Evolutionary conservation across 2,888 invertebrate genomes (phyloP).

Genomic region (Resseliella maxima): DNA sequence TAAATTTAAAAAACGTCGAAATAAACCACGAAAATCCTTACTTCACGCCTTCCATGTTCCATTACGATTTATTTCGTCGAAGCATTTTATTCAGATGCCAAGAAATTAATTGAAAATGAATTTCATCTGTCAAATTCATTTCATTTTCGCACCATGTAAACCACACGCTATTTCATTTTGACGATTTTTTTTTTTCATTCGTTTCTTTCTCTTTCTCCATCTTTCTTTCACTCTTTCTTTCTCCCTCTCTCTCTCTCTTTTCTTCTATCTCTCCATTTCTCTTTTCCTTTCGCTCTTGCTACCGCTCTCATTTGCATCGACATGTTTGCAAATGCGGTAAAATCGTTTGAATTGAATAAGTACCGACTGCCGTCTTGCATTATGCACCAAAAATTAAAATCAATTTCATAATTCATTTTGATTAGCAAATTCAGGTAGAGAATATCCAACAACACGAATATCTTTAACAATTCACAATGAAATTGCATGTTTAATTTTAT

Average conservation of each 20-base stretch:
- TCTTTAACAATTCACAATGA: too few species aligned
- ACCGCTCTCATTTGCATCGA: too few species aligned
- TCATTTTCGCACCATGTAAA: conserved; percentile 31
- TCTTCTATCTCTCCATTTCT: too few species aligned
- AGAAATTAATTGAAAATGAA: conserved; percentile 41
- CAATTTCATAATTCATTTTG: background rate
- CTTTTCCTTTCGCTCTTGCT: too few species aligned
- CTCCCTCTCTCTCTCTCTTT: too few species aligned
- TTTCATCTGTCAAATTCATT: conserved; percentile 4
- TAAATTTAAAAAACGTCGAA: background rate
- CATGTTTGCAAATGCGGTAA: background rate
- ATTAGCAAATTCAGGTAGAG: background rate
- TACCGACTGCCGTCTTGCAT: background rate
- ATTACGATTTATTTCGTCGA: background rate
- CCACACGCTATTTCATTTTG: background rate
- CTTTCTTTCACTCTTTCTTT: too few species aligned
- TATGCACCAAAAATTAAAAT: conserved; percentile 12
- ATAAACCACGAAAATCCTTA: background rate
- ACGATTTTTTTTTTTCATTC: background rate
- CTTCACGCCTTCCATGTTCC: background rate
- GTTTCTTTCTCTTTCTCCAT: too few species aligned
- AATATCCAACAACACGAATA: background rate
- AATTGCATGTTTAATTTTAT: too few species aligned
- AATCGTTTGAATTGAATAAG: background rate
- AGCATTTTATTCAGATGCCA: background rate